Percentiles rank a stretch among this genome's conserved stretches.
Evolutionary conservation across 2,113 vertebrate species (phyloP).

Genomic region (Gopherus evgoodei): DNA sequence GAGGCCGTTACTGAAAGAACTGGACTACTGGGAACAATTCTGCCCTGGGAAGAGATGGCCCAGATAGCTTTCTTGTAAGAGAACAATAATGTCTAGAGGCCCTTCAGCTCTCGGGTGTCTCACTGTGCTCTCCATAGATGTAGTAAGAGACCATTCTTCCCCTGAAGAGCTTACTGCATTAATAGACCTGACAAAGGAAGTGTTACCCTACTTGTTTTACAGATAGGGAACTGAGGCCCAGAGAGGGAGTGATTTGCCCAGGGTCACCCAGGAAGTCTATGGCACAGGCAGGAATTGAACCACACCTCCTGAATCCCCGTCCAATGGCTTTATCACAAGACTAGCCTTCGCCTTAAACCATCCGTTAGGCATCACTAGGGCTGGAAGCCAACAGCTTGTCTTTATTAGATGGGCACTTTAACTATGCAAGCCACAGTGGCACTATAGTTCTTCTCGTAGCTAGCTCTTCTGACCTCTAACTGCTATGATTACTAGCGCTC

Average conservation of each 20-base stretch:
- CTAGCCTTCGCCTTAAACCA: background rate
- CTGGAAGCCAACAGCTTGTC: background rate
- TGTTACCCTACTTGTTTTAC: background rate
- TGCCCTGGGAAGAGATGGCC: too few relatives aligned
- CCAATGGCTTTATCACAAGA: background rate
- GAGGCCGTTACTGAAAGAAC: too few relatives aligned
- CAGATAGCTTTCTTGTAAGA: too few relatives aligned
- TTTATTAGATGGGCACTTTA: background rate
- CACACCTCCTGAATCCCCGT: background rate
- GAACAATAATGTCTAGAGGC: too few relatives aligned
- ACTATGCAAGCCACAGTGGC: background rate
- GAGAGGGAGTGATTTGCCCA: background rate
- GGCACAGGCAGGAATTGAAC: background rate
- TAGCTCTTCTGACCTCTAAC: background rate
- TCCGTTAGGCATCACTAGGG: background rate
- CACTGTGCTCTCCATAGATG: too few relatives aligned
- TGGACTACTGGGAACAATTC: too few relatives aligned
- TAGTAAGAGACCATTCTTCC: too few relatives aligned
- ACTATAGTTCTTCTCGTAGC: background rate
- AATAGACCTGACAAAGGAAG: background rate
- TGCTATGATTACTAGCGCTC: background rate
- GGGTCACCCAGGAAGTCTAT: too few relatives aligned
- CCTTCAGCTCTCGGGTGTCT: too few relatives aligned
- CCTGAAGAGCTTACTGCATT: background rate
- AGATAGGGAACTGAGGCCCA: background rate